Conservation (phyloP, 2,797 vertebrate species). For the Dendrocincla fuliginosa region DNA sequence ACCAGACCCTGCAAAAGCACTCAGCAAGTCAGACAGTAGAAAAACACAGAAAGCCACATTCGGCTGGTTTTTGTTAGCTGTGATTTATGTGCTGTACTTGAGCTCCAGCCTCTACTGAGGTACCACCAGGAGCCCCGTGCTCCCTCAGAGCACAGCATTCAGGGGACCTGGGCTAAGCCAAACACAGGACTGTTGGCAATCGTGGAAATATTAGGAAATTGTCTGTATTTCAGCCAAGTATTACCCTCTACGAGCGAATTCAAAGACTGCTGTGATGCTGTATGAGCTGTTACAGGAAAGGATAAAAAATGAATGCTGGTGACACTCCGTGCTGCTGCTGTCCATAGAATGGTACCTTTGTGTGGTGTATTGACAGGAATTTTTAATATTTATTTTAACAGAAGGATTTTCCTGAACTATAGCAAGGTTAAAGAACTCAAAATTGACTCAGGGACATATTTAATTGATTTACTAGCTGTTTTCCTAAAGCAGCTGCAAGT, state of each 20-base stretch:
- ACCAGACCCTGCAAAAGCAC: neutral
- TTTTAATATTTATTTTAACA: neutral
- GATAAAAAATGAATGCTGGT: neutral
- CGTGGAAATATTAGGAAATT: neutral
- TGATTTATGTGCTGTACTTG: neutral
- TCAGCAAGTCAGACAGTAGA: neutral
- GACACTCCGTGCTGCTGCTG: neutral
- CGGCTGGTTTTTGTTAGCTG: neutral
- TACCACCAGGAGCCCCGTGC: neutral
- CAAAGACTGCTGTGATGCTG: neutral
- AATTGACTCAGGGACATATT: neutral
- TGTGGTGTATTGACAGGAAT: neutral
- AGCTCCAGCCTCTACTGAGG: neutral
- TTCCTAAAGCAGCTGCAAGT: neutral
- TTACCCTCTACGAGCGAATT: neutral
- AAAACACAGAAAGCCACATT: neutral
- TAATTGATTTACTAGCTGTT: neutral
- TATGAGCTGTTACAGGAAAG: neutral
- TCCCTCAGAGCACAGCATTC: neutral
- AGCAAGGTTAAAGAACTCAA: neutral
- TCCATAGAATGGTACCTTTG: neutral
- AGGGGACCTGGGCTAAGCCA: neutral
- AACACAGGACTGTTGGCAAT: neutral
- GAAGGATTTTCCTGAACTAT: neutral
- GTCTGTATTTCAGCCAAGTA: neutral